Evolutionary conservation across 2,797 vertebrate species (phyloP).

Genomic region (Rhincodon typus): DNA sequence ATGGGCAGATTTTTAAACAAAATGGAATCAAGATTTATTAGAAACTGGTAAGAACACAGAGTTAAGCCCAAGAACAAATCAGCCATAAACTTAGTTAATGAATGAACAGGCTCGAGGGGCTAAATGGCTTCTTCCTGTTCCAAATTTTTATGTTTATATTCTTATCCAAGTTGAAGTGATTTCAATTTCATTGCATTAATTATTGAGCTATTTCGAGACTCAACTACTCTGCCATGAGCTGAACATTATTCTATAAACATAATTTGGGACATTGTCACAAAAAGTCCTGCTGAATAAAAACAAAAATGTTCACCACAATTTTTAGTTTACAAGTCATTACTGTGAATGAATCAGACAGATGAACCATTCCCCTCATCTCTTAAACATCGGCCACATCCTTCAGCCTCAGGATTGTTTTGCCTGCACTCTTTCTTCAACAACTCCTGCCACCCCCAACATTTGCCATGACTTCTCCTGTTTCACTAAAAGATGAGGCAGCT

Average conservation of each 20-base stretch:
- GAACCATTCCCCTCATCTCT: not conserved
- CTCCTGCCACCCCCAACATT: not conserved
- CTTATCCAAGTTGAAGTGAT: not conserved
- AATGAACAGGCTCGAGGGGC: not conserved
- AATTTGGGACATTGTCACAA: not conserved
- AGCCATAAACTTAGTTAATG: not conserved
- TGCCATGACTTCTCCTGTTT: not conserved
- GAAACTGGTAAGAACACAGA: not conserved
- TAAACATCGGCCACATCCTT: not conserved
- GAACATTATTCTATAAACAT: not conserved
- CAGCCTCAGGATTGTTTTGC: not conserved
- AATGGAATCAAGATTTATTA: not conserved
- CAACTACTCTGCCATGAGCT: not conserved
- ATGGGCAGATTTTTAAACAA: not conserved
- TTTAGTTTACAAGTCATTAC: not conserved
- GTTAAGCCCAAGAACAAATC: not conserved
- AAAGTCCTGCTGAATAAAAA: not conserved
- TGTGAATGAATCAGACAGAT: not conserved
- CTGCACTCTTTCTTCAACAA: not conserved
- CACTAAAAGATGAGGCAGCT: not conserved
- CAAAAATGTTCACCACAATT: not conserved
- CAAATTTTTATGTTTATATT: not conserved
- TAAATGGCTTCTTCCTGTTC: not conserved
- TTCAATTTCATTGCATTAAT: not conserved
- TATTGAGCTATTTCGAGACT: not conserved